phyloP scores from a whole-genome alignment of 2,888 invertebrate species.

The Scaptomyza polygonia region DNA sequence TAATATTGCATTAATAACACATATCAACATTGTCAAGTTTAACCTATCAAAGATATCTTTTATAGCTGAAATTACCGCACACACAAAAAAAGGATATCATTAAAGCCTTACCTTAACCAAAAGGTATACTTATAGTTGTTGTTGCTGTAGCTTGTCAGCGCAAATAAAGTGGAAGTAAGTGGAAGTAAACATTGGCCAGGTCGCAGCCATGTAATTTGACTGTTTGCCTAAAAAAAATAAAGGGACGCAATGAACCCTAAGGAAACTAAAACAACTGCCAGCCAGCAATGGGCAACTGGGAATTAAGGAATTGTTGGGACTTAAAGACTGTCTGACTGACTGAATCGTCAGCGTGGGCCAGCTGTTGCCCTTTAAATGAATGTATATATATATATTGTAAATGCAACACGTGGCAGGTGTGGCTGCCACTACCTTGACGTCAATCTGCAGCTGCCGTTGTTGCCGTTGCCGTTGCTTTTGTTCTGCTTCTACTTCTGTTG shows the following conservation, averaged over 20 bases:
- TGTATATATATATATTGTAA: background rate
- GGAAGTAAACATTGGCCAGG: constrained; percentile 62
- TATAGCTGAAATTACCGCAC: background rate
- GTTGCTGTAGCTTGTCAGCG: constrained; percentile 44
- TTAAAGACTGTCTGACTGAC: constrained; percentile 3
- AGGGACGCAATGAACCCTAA: constrained; percentile 43
- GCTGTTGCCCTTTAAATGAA: constrained; percentile 52
- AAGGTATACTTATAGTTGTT: background rate
- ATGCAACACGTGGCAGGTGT: constrained; percentile 76
- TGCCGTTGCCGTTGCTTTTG: constrained; percentile 26
- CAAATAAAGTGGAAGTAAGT: constrained; percentile 67
- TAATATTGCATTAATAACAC: background rate
- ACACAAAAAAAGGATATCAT: constrained; percentile 16
- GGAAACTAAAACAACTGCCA: constrained; percentile 2
- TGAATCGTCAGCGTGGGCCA: constrained; percentile 28
- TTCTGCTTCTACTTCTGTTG: background rate
- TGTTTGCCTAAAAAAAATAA: constrained; percentile 29
- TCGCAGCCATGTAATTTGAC: constrained; percentile 71
- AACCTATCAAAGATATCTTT: background rate
- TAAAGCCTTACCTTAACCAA: background rate
- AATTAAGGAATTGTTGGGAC: constrained; percentile 2
- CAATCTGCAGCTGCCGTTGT: constrained; percentile 40
- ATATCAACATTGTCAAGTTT: background rate
- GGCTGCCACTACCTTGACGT: constrained; percentile 53
- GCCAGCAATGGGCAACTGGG: background rate